Conservation (phyloP, 2,888 invertebrate species). For the Alentia gelatinosa region DNA sequence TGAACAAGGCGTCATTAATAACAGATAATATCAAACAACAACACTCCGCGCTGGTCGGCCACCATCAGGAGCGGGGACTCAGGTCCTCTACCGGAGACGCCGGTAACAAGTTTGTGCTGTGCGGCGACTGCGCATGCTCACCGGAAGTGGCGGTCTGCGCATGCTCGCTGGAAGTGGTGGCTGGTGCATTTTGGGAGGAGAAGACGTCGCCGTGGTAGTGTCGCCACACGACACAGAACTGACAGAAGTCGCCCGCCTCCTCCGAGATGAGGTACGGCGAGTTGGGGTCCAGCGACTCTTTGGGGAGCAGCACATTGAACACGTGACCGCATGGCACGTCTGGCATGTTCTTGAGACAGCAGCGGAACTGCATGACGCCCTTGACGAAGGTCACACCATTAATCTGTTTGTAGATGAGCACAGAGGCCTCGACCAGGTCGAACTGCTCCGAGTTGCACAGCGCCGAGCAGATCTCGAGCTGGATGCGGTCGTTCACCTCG, state of each 20-base stretch:
- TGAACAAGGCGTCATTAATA: not conserved
- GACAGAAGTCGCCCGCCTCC: constrained; percentile 5
- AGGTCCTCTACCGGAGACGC: not conserved
- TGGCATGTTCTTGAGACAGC: not conserved
- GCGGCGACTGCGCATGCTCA: not conserved
- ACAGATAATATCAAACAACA: not conserved
- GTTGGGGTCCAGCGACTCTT: not conserved
- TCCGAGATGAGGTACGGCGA: constrained; percentile 52
- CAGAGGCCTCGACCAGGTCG: constrained; percentile 50
- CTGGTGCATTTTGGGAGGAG: not conserved
- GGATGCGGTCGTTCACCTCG: not conserved
- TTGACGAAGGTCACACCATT: constrained; percentile 51
- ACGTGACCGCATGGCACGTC: constrained; percentile 28
- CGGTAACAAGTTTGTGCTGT: not conserved
- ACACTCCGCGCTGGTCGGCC: not conserved
- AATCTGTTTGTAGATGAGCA: constrained; percentile 57
- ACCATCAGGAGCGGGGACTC: not conserved
- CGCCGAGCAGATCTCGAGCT: constrained; percentile 49
- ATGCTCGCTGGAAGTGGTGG: not conserved
- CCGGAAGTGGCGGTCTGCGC: not conserved
- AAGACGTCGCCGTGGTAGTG: constrained; percentile 43
- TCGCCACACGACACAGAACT: constrained; percentile 38
- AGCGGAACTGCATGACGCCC: constrained; percentile 56
- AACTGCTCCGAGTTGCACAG: constrained; percentile 2
- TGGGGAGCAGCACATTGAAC: constrained; percentile 53